Percentiles rank a stretch among this genome's conserved stretches.
These are phyloP conservation scores for Montipora sp. DNA, from an alignment of 64 coral and sea anemone genomes.

Conservation along the genomic window DNA sequence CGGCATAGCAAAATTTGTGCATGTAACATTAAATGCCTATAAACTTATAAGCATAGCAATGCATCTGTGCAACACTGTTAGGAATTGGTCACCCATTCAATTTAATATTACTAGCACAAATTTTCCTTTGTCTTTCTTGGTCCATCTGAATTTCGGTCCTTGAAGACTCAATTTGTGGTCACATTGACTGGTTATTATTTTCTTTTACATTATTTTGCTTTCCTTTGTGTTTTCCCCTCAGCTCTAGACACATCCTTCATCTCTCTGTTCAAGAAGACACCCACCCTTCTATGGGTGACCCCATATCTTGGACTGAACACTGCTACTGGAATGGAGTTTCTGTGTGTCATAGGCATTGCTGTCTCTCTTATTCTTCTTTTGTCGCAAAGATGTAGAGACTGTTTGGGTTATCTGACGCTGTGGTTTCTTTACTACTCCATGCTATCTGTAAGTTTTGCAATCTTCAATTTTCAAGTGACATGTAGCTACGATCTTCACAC, in stretches of 20 bases:
- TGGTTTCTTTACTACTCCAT: constrained; percentile 94
- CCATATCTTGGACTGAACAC: constrained; percentile 86
- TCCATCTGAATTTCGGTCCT: too few relatives aligned
- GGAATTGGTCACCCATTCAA: too few relatives aligned
- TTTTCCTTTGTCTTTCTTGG: too few relatives aligned
- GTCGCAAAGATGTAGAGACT: constrained; percentile 83
- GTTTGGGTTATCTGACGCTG: constrained; percentile 63
- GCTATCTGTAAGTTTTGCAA: constrained; percentile 51
- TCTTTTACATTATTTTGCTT: neutral
- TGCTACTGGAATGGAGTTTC: constrained; percentile 86
- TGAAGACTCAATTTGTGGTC: too few relatives aligned
- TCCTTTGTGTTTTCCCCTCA: neutral
- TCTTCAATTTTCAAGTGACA: too few relatives aligned
- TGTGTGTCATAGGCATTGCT: constrained; percentile 73
- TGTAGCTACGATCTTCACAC: too few relatives aligned
- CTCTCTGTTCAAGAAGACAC: constrained; percentile 48
- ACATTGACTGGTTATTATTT: neutral
- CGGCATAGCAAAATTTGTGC: too few relatives aligned
- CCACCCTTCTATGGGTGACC: constrained; percentile 85
- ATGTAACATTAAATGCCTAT: too few relatives aligned
- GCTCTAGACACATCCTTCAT: constrained; percentile 71
- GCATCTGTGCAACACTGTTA: too few relatives aligned
- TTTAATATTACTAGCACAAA: too few relatives aligned
- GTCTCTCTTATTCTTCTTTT: constrained; percentile 79
- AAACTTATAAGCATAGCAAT: too few relatives aligned